A percentile compares a stretch with the other conserved stretches of the same genome.
These are phyloP conservation scores for Macaria notata DNA, from an alignment of 2,888 invertebrate species.

Conservation along the genomic window DNA sequence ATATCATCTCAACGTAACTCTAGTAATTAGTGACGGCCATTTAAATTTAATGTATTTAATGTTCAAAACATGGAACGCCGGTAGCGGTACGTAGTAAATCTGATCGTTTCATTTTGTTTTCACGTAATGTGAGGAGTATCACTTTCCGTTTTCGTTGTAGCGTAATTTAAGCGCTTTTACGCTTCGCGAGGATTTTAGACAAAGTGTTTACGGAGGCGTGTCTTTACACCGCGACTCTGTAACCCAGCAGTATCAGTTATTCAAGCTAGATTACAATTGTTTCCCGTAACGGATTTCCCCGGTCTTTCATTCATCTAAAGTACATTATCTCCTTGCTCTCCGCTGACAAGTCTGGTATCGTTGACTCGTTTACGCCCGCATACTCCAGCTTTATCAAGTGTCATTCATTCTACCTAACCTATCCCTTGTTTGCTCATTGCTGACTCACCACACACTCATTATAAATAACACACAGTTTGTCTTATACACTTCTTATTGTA, in stretches of 20 bases:
- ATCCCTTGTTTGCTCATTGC: slow-evolving; percentile 5
- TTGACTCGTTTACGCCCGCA: slow-evolving; percentile 33
- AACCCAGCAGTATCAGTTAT: slow-evolving; percentile 22
- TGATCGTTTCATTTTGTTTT: slow-evolving; percentile 6
- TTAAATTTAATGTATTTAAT: neutral
- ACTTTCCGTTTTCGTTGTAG: slow-evolving; percentile 28
- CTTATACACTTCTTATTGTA: neutral
- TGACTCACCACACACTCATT: slow-evolving; percentile 8
- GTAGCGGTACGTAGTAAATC: slow-evolving; percentile 7
- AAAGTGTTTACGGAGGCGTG: slow-evolving; percentile 56
- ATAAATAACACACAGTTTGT: neutral
- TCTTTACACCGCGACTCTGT: slow-evolving; percentile 35
- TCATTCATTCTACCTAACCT: slow-evolving; percentile 10
- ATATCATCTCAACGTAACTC: too few relatives aligned
- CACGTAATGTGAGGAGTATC: slow-evolving; percentile 22
- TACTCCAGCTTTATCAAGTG: slow-evolving; percentile 17
- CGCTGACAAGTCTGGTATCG: slow-evolving; percentile 27
- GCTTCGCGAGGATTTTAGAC: slow-evolving; percentile 45
- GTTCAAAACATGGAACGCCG: slow-evolving; percentile 2
- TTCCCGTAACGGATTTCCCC: slow-evolving; percentile 13
- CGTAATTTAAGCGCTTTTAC: slow-evolving; percentile 32
- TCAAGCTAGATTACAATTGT: slow-evolving; percentile 19
- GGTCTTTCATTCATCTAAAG: slow-evolving; percentile 4
- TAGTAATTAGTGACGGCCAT: neutral
- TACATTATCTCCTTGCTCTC: slow-evolving; percentile 14